Percentiles rank a stretch among this genome's conserved stretches.
Conservation (phyloP, 2,888 invertebrate species). For the Synergus laeviventris region DNA sequence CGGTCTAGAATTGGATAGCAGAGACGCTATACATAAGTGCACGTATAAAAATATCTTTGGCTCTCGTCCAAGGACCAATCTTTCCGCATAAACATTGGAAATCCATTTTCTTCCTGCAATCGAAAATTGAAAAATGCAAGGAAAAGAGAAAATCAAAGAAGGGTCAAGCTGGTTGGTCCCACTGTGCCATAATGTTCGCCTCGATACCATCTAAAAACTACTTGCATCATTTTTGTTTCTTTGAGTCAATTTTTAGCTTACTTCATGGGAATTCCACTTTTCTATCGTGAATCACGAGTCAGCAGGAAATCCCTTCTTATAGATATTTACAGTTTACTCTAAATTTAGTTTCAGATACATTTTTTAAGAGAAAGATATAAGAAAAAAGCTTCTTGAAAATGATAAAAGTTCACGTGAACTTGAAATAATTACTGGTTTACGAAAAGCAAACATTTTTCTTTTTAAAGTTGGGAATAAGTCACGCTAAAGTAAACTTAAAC, state of each 20-base stretch:
- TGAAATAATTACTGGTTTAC: neutral
- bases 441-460: conserved; percentile 3
- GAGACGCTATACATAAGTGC: conserved; percentile 35
- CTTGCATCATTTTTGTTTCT: neutral
- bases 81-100: conserved; percentile 60
- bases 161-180: neutral
- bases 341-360: neutral
- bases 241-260: neutral
- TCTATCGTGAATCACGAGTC: neutral
- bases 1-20: neutral
- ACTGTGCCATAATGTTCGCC: neutral
- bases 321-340: neutral
- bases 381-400: too few relatives aligned
- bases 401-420: neutral
- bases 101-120: conserved; percentile 44
- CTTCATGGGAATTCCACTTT: neutral
- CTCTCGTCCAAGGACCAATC: conserved; percentile 58
- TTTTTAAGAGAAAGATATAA: neutral
- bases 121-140: neutral
- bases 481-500: conserved; percentile 21
- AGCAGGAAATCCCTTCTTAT: neutral
- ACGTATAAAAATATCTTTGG: conserved; percentile 66
- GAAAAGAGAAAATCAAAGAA: neutral
- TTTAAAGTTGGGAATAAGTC: conserved; percentile 8
- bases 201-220: neutral